A percentile compares a stretch with the other conserved stretches of the same genome.
Evolutionary conservation across 1,140 invertebrate species (phyloP).

Genomic region (Pomacea maculata): DNA sequence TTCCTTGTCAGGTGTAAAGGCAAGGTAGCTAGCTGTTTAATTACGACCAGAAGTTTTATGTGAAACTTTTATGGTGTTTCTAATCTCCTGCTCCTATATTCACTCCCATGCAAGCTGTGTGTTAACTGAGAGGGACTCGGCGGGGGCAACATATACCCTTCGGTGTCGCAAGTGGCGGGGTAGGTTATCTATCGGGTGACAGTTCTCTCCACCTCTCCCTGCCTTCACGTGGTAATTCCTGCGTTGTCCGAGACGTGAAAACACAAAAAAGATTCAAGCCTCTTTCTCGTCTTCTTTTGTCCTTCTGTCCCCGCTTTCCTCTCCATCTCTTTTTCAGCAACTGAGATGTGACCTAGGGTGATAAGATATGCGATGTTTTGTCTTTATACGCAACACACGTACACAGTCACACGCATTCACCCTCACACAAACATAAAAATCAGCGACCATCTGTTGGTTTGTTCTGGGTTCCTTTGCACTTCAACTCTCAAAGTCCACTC

Average conservation of each 20-base stretch:
- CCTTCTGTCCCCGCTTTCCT: background rate
- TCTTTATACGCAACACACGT: background rate
- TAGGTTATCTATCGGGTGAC: background rate
- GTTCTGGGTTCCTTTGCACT: too few species aligned
- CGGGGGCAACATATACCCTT: too few species aligned
- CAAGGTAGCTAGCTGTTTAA: too few species aligned
- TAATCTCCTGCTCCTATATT: too few species aligned
- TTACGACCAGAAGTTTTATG: too few species aligned
- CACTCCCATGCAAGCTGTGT: too few species aligned
- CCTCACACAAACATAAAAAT: background rate
- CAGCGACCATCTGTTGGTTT: too few species aligned
- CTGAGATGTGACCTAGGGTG: background rate
- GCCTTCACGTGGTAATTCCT: background rate
- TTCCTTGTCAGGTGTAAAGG: too few species aligned
- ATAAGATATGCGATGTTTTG: background rate
- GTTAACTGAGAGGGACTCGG: too few species aligned
- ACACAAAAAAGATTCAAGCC: background rate
- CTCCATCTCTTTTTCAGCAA: background rate
- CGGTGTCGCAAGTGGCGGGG: background rate
- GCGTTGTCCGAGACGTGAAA: background rate
- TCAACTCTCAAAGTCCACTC: too few species aligned
- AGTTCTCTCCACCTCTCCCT: background rate
- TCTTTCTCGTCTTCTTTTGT: background rate
- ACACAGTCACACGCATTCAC: constrained; percentile 1
- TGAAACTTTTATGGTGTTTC: too few species aligned